Evolutionary conservation across 2,797 vertebrate genomes (phyloP).

Genomic region (Myotis myotis): DNA sequence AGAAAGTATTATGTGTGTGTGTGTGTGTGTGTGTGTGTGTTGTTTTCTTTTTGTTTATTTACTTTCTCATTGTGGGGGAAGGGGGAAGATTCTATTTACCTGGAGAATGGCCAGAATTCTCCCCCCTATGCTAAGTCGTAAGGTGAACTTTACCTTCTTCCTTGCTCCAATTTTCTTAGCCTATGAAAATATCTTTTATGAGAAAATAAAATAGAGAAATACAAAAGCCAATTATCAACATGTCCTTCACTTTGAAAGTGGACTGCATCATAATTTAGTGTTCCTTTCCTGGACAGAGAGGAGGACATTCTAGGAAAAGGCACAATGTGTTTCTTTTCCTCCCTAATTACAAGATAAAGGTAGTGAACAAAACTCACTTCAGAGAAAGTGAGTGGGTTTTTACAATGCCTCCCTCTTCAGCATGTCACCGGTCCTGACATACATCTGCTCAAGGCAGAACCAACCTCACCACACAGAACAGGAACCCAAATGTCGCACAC

Average conservation of each 20-base stretch:
- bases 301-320: neutral
- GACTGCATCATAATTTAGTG: neutral
- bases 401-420: neutral
- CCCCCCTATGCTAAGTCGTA: accelerated
- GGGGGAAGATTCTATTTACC: neutral
- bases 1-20: neutral
- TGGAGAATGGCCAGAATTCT: neutral
- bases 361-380: neutral
- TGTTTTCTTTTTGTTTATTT: neutral
- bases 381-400: neutral
- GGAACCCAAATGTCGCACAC: neutral
- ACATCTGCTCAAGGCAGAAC: neutral
- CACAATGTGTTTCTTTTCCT: neutral
- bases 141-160: neutral
- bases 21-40: neutral
- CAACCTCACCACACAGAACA: neutral
- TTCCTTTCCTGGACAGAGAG: neutral
- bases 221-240: neutral
- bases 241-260: neutral
- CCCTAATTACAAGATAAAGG: neutral
- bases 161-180: neutral
- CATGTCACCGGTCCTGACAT: neutral
- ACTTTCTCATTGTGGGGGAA: neutral
- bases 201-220: neutral
- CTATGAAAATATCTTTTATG: neutral